Conservation (phyloP, 2,113 vertebrate species). For the Lynx canadensis region DNA sequence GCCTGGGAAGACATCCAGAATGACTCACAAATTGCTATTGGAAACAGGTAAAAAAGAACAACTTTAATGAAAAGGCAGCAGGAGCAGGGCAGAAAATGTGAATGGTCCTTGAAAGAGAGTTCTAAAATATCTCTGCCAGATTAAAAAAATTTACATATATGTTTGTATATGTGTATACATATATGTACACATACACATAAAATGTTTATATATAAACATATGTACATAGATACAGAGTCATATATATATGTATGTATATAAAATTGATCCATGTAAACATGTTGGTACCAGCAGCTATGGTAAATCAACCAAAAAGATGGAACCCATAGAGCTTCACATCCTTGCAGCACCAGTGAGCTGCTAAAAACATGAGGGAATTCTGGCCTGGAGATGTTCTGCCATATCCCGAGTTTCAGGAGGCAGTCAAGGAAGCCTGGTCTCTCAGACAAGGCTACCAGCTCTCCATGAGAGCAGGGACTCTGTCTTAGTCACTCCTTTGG, state of each 20-base stretch:
- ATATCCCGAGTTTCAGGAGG: background rate
- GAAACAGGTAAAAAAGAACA: background rate
- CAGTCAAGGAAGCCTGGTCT: background rate
- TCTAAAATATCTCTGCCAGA: background rate
- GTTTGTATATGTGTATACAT: background rate
- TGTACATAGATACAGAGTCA: too few species aligned
- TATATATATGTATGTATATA: too few species aligned
- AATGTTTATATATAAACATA: background rate
- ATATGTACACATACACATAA: background rate
- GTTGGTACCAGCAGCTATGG: background rate
- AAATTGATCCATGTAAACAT: too few species aligned
- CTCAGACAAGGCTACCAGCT: background rate
- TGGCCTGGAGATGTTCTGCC: too few species aligned
- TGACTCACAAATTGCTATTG: background rate
- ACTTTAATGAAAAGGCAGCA: background rate
- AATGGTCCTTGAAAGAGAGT: background rate
- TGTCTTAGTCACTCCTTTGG: background rate
- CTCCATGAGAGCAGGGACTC: background rate
- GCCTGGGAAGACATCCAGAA: background rate
- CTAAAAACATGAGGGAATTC: background rate
- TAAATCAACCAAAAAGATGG: background rate
- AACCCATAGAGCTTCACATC: background rate
- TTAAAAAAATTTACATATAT: background rate
- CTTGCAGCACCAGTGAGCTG: background rate
- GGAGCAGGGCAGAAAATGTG: background rate